Conservation (phyloP, 2,113 vertebrate species). For the Neodontobutis hainanensis region DNA sequence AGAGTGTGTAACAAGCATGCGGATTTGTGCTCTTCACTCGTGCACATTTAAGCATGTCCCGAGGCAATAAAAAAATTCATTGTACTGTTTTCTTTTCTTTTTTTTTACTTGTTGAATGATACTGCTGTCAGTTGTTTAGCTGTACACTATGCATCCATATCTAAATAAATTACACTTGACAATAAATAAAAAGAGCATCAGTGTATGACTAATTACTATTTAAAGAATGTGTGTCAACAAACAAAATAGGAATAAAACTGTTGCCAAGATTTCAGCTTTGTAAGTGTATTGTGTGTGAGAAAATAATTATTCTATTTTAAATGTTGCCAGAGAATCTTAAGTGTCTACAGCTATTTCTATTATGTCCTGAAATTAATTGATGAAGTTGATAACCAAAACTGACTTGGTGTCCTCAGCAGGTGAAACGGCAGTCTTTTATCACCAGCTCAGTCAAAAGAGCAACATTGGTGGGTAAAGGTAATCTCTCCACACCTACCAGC, state of each 20-base stretch:
- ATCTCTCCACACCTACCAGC: background rate
- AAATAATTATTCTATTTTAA: slow-evolving; percentile 7
- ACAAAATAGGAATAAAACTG: no score
- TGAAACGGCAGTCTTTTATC: background rate
- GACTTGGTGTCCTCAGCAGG: background rate
- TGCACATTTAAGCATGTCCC: slow-evolving; percentile 52
- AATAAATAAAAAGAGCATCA: no score
- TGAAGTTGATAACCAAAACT: no score
- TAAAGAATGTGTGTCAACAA: no score
- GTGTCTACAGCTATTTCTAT: no score
- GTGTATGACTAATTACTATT: no score
- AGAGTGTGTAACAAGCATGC: slow-evolving; percentile 25
- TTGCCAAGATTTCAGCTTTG: no score
- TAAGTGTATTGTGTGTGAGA: no score
- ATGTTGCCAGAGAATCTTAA: background rate
- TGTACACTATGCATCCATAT: background rate
- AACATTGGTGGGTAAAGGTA: background rate
- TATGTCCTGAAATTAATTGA: no score
- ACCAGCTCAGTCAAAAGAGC: background rate
- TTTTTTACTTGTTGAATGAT: slow-evolving; percentile 17
- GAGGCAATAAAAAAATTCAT: slow-evolving; percentile 18
- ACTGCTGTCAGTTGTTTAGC: background rate
- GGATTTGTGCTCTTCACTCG: slow-evolving; percentile 30
- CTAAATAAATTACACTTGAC: no score
- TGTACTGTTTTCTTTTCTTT: no score